Evolutionary conservation across 2,888 invertebrate genomes (phyloP), one percentile per base, ranked within the genome.

Genomic region (Lasioglossum malachurum): DNA sequence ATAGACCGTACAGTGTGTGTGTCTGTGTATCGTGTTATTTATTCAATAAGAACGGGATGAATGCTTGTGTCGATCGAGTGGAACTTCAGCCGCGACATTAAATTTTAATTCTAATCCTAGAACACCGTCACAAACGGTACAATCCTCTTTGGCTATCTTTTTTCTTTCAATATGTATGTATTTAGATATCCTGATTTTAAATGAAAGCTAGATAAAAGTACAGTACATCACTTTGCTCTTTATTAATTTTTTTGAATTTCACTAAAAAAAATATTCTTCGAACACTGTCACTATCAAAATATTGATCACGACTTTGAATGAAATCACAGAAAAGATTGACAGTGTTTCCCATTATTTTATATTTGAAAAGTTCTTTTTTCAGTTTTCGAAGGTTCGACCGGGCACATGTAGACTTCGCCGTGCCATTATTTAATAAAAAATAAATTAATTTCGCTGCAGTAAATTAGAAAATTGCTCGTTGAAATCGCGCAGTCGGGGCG

Each of bases 401-500:
- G 10, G 23, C 53, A 53, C 23, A 23, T 23, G 10, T 23, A 23
- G 23, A 23, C 53, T 53, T 23, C 23, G 53, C 53, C 23, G 8
- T 27, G 27, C 14, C 27, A 27, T 31, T 64, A 64, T 64, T 64
- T 31, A n/a, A 27, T 31, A 64, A 64, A 64, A 64, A 64, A 64
- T 64, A 27, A 64, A 64, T 64, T 64, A 64, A 64, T 64, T 64
- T 31, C 7, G 27, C 12, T 5, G 60, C 31, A 64, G 31, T 64
- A 64, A 64, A 64, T 64, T 64, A 27, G 60, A 64, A 64, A 64
- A 64, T 64, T 64, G 60, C 27, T n/a, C 31, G 60, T 64, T 64
- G 60, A 64, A 64, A 64, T 64, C 60, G 60, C 31, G 60, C 14
- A 64, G 14, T 16, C 60, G 16, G 16, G 80, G 87, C 89, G 92